Evolutionary conservation across 2,888 invertebrate species (phyloP).

Genomic region (Lamellibrachia columna): DNA sequence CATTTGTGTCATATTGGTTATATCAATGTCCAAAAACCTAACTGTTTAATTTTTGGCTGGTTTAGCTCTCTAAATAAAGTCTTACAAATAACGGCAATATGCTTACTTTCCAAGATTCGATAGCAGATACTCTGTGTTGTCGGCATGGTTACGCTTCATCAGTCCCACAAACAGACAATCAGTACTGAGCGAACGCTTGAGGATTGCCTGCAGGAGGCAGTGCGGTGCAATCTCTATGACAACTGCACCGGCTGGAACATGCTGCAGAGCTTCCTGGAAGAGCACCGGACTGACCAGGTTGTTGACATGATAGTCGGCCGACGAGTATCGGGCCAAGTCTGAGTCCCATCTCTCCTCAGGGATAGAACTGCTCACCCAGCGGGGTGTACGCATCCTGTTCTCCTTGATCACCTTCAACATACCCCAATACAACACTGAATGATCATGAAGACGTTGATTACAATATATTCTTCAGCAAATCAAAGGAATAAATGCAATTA

Average conservation of each 20-base stretch:
- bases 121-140: constrained; percentile 81
- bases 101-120: constrained; percentile 82
- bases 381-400: constrained; percentile 80
- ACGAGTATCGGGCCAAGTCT: constrained; percentile 81
- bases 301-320: constrained; percentile 94
- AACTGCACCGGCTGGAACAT: constrained; percentile 87
- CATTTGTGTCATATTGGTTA: too few relatives aligned
- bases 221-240: constrained; percentile 94
- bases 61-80: too few relatives aligned
- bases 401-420: constrained; percentile 75
- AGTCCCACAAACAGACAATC: constrained; percentile 84
- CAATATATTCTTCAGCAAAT: neutral
- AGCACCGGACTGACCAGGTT: constrained; percentile 92
- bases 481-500: neutral
- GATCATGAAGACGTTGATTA: too few relatives aligned
- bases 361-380: constrained; percentile 94
- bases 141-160: constrained; percentile 81
- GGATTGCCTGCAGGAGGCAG: constrained; percentile 90
- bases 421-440: too few relatives aligned
- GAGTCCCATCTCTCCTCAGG: constrained; percentile 85
- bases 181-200: constrained; percentile 82
- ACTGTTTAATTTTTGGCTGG: too few relatives aligned
- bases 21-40: too few relatives aligned
- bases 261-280: constrained; percentile 86
- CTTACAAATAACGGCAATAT: neutral